phyloP scores from a whole-genome alignment of 2,797 vertebrate genomes.

The Petrocephalus schoutedeni region DNA sequence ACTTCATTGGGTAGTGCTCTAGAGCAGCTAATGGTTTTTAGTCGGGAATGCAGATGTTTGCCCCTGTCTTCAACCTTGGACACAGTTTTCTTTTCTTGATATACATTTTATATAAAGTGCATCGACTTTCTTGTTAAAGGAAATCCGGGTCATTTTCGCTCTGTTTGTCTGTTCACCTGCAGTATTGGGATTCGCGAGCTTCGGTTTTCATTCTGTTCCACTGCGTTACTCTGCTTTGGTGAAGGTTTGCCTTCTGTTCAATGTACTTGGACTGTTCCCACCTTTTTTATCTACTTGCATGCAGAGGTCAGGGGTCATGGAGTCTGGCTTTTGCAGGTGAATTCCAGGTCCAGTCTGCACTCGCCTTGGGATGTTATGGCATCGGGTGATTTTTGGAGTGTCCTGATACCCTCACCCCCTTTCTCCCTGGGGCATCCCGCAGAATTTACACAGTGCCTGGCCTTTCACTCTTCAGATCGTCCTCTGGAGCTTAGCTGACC shows the following conservation, averaged over 20 bases:
- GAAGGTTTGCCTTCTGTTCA: background rate
- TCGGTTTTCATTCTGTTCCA: background rate
- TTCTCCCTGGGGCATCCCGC: background rate
- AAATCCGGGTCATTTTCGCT: background rate
- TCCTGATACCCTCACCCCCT: background rate
- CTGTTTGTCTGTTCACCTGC: background rate
- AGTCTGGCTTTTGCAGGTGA: background rate
- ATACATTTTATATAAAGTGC: background rate
- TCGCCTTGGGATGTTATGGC: background rate
- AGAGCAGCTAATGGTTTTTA: conserved; percentile 1
- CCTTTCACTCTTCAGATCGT: background rate
- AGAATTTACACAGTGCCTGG: background rate
- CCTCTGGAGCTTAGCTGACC: background rate
- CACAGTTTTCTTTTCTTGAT: too few species aligned
- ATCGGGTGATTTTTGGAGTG: background rate
- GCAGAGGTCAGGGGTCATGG: background rate
- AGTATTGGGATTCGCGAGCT: background rate
- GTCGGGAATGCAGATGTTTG: background rate
- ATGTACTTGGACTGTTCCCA: background rate
- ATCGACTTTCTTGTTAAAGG: background rate
- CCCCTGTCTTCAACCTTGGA: background rate
- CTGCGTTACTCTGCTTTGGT: background rate
- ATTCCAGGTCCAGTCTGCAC: background rate
- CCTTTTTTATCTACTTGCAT: background rate
- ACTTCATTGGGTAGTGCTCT: background rate